phyloP scores from a whole-genome alignment of 2,888 invertebrate genomes.

The Tolmerus cingulatus region DNA sequence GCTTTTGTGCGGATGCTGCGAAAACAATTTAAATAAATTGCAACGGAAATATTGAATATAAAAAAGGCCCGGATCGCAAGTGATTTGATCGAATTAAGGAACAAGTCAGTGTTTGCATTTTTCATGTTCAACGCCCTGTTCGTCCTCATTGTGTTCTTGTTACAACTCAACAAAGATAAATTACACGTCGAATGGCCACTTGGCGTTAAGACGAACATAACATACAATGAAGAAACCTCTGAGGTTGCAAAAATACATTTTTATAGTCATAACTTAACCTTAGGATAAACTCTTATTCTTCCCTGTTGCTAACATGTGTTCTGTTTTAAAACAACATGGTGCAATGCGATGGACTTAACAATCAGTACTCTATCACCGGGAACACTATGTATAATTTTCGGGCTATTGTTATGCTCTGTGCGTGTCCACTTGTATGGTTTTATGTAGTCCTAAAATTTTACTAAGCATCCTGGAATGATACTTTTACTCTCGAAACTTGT shows the following conservation, averaged over 20 bases:
- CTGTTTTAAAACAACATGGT: conserved; percentile 27
- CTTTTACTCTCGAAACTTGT: conserved; percentile 20
- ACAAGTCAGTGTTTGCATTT: conserved; percentile 97
- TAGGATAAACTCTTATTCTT: conserved; percentile 15
- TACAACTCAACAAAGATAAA: conserved; percentile 98
- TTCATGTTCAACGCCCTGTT: conserved; percentile 99
- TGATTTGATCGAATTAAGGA: conserved; percentile 93
- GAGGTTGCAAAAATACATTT: conserved; percentile 70
- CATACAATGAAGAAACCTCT: conserved; percentile 89
- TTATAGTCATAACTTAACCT: conserved; percentile 18
- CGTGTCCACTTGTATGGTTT: conserved; percentile 29
- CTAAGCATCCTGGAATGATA: conserved; percentile 38
- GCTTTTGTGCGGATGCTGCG: conserved; percentile 43
- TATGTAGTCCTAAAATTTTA: conserved; percentile 3
- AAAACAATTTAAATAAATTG: conserved; percentile 1
- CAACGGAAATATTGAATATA: neutral
- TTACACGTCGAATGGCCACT: conserved; percentile 97
- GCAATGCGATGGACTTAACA: neutral
- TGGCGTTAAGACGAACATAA: conserved; percentile 93
- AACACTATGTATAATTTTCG: neutral
- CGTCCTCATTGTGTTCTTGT: conserved; percentile 97
- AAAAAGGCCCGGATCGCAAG: conserved; percentile 84
- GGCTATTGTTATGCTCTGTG: neutral
- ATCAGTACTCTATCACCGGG: neutral
- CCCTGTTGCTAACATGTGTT: conserved; percentile 37